Base-by-base conservation (phyloP, 2,888 invertebrate species). In the Trichogramma dendrolimi region DNA sequence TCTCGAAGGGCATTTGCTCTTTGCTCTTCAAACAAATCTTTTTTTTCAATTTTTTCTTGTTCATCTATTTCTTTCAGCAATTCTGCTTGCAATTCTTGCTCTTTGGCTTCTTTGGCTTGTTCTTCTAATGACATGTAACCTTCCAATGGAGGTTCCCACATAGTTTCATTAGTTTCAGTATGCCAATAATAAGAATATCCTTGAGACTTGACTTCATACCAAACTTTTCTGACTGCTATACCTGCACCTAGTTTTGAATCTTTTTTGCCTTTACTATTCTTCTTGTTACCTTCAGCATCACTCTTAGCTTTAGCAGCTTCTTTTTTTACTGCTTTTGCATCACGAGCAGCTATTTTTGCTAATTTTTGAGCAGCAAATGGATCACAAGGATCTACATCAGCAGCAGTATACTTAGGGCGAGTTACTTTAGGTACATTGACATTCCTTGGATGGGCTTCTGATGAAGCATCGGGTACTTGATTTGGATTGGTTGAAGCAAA, bases 141-240 rank as follows among this genome's bases (percentile, higher is more conserved):
- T 75, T 88, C 90, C 55, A 80, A 80, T 0, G 94, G 93, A 6
- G 85, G 79, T 66, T 88, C 86, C 91, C 91, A 92, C 3, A 85
- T 83, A 0, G 91, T 87, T 80, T 90, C 91, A 81, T 90, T 90
- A 44, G 92, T 92, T 67, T 87, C 84, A 2, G 85, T 86, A 77
- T 95, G 91, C 92, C 93, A 94, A 73, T 89, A 96, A 76, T 95
- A 95, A 1, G 86, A 84, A 69, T 87, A 83, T 72, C 91, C 89
- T 54, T 88, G 87, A 64, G 86, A 85, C 69, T 85, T 85, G 0
- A 87, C 88, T 79, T 95, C 92, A 67, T 89, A 87, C 95, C 95
- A 95, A 38, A 86, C 75, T 55, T 83, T 84, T 4, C 63, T 69
- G 8, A 76, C 72, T 46, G 55, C 57, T 60, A 67, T 71, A 55